Evolutionary conservation across 2,797 vertebrate genomes (phyloP).

Genomic region (Coilia nasus): DNA sequence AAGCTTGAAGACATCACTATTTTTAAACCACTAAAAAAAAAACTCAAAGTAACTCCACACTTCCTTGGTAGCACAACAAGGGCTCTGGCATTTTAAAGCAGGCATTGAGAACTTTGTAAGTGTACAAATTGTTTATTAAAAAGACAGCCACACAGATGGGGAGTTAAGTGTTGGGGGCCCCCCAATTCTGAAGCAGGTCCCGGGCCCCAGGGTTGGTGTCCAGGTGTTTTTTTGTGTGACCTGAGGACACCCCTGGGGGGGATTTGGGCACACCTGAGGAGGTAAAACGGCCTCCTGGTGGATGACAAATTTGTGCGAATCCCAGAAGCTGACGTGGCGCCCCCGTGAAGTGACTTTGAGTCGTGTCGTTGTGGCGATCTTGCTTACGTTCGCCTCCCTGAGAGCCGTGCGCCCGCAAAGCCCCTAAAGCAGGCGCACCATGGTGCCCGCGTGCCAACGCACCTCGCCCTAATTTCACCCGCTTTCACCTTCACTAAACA

Average conservation of each 20-base stretch:
- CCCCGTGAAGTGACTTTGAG: slow-evolving; percentile 21
- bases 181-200: background rate
- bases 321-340: background rate
- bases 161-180: background rate
- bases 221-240: background rate
- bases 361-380: slow-evolving; percentile 6
- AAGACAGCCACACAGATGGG: no score
- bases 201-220: background rate
- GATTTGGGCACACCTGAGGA: background rate
- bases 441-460: background rate
- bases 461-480: background rate
- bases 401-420: background rate
- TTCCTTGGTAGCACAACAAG: no score
- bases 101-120: no score
- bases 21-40: no score
- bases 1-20: no score
- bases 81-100: no score
- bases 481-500: slow-evolving; percentile 20
- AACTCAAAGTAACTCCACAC: no score
- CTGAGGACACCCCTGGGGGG: background rate
- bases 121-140: no score
- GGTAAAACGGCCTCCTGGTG: slow-evolving; percentile 8
- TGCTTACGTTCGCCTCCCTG: background rate
- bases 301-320: background rate
- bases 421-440: background rate